Evolutionary conservation across 2,888 invertebrate species (phyloP).

Genomic region (Dyspetes luteomarginatus): DNA sequence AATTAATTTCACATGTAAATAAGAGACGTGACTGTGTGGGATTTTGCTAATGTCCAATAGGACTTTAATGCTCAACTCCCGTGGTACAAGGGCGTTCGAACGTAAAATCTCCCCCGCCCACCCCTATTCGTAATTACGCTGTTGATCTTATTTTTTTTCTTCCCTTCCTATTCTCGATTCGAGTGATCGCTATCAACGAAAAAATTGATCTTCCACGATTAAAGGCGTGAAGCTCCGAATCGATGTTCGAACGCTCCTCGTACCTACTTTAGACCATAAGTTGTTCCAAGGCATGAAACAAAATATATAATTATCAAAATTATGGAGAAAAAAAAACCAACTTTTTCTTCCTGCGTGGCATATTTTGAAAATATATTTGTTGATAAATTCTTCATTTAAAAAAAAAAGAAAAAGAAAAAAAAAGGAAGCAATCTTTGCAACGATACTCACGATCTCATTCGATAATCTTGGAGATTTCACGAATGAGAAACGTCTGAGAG

Average conservation of each 20-base stretch:
- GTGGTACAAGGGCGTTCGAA: slow-evolving; percentile 52
- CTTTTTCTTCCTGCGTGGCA: slow-evolving; percentile 25
- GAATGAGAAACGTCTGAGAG: slow-evolving; percentile 10
- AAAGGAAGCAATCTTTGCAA: slow-evolving; percentile 18
- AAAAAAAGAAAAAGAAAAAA: background rate
- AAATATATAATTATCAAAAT: slow-evolving; percentile 53
- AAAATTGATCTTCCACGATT: slow-evolving; percentile 26
- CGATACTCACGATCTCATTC: slow-evolving; percentile 21
- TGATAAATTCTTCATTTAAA: slow-evolving; percentile 36
- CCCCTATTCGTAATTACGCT: background rate
- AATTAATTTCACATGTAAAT: slow-evolving; percentile 63
- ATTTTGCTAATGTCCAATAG: slow-evolving; percentile 17
- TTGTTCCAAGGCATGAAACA: slow-evolving; percentile 50
- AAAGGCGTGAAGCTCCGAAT: background rate
- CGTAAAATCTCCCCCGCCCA: background rate
- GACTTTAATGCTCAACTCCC: slow-evolving; percentile 14
- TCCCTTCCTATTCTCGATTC: slow-evolving; percentile 2
- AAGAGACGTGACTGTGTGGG: slow-evolving; percentile 57
- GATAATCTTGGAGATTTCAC: slow-evolving; percentile 32
- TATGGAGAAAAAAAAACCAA: slow-evolving; percentile 18
- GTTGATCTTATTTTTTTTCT: slow-evolving; percentile 9
- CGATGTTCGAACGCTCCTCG: slow-evolving; percentile 43
- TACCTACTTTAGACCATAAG: slow-evolving; percentile 53
- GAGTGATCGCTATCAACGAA: slow-evolving; percentile 4
- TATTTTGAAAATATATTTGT: slow-evolving; percentile 39